Evolutionary conservation across 2,797 vertebrate genomes (phyloP).

Genomic region (Neoniphon sammara): DNA sequence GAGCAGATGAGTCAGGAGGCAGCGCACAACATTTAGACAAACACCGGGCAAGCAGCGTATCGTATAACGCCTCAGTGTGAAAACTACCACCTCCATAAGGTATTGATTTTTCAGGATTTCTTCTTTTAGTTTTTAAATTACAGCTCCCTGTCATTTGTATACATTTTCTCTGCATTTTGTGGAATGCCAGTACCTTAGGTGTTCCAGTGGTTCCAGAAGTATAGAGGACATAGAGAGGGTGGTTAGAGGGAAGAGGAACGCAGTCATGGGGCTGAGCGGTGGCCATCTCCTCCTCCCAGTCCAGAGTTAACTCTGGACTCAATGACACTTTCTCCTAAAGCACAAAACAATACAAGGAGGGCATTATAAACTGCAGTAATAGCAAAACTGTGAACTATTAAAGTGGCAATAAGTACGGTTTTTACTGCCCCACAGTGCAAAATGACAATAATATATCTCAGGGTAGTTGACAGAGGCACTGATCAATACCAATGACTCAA

Average conservation of each 20-base stretch:
- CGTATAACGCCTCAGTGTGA: background rate
- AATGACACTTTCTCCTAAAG: conserved; percentile 84
- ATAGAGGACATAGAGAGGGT: conserved; percentile 95
- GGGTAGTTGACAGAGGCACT: too few species aligned
- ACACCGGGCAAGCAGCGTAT: background rate
- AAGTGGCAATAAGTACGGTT: too few species aligned
- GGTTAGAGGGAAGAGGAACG: conserved; percentile 87
- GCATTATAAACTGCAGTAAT: background rate
- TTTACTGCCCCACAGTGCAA: too few species aligned
- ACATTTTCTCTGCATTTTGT: too few species aligned
- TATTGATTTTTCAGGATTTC: background rate
- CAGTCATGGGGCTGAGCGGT: conserved; percentile 87
- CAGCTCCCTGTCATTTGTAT: too few species aligned
- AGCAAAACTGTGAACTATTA: too few species aligned
- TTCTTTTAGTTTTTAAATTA: too few species aligned
- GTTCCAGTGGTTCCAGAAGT: conserved; percentile 96
- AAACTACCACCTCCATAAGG: background rate
- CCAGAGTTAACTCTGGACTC: conserved; percentile 82
- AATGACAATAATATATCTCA: too few species aligned
- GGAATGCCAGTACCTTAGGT: conserved; percentile 87
- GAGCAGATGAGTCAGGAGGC: conserved; percentile 43
- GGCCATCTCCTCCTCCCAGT: conserved; percentile 94
- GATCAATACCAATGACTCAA: too few species aligned
- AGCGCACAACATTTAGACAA: background rate
- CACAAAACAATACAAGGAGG: conserved; percentile 2